Conservation (phyloP, 2,113 vertebrate genomes). For the Antechinus stuartii region DNA sequence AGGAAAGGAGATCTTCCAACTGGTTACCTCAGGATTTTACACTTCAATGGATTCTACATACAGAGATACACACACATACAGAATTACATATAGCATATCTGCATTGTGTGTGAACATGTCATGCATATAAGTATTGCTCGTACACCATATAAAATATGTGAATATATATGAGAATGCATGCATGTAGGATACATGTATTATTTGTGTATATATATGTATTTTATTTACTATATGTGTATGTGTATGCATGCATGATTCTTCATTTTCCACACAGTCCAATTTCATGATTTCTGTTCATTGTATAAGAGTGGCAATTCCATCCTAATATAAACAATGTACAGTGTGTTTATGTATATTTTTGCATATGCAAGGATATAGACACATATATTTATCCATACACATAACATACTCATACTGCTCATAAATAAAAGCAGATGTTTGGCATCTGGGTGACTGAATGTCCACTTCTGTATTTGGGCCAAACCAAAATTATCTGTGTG, state of each 20-base stretch:
- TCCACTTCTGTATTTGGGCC: slow-evolving; percentile 67
- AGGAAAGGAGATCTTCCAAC: not conserved
- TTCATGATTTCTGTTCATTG: not conserved
- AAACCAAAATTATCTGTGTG: slow-evolving; percentile 72
- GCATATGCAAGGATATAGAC: not conserved
- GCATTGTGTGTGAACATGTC: too few species aligned
- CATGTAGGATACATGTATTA: not conserved
- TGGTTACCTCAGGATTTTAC: not conserved
- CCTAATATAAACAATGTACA: not conserved
- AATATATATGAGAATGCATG: not conserved
- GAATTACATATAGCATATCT: too few species aligned
- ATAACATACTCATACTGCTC: not conserved
- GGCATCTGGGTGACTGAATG: slow-evolving; percentile 71
- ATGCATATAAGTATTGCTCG: too few species aligned
- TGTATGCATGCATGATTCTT: not conserved
- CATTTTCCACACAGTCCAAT: not conserved
- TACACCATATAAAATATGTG: not conserved
- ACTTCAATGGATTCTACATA: not conserved
- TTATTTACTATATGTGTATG: not conserved
- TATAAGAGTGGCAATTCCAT: not conserved
- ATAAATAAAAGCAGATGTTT: slow-evolving; percentile 80
- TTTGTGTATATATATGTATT: not conserved
- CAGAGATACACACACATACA: too few species aligned
- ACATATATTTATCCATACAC: not conserved
- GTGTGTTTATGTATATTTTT: not conserved